Percentiles rank a stretch among this genome's conserved stretches.
These are phyloP conservation scores for Actinopyga echinites DNA, from an alignment of 53 echinoderm and acorn worm genomes.

Conservation along the genomic window DNA sequence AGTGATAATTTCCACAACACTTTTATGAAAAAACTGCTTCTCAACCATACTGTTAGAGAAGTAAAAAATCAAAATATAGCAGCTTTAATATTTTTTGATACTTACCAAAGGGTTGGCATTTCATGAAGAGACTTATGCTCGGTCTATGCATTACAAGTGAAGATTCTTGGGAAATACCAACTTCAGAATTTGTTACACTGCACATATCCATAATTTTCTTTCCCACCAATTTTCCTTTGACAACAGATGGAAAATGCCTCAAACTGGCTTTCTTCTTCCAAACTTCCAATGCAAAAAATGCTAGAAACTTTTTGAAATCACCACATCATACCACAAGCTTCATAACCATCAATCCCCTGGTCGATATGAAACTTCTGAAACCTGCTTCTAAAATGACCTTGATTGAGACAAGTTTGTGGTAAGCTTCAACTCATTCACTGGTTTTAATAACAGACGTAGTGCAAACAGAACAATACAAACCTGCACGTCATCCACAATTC, in stretches of 20 bases:
- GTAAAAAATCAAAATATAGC: too few relatives aligned
- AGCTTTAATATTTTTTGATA: neutral
- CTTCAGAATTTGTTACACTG: constrained; percentile 5
- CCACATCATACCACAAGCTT: too few relatives aligned
- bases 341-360: too few relatives aligned
- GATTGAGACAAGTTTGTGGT: constrained; percentile 2
- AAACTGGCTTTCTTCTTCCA: neutral
- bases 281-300: neutral
- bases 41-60: too few relatives aligned
- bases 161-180: constrained; percentile 1
- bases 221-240: neutral
- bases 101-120: constrained; percentile 25
- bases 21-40: too few relatives aligned
- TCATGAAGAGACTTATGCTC: constrained; percentile 16
- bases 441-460: constrained; percentile 20
- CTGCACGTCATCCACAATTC: neutral
- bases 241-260: neutral
- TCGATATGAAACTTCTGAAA: too few relatives aligned
- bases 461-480: constrained; percentile 35
- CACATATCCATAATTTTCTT: constrained; percentile 19
- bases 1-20: too few relatives aligned
- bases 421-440: neutral
- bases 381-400: constrained; percentile 2
- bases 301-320: neutral
- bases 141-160: constrained; percentile 2